A percentile compares a stretch with the other conserved stretches of the same genome.
Conservation (phyloP, 2,888 invertebrate genomes). For the Rotaria socialis region DNA sequence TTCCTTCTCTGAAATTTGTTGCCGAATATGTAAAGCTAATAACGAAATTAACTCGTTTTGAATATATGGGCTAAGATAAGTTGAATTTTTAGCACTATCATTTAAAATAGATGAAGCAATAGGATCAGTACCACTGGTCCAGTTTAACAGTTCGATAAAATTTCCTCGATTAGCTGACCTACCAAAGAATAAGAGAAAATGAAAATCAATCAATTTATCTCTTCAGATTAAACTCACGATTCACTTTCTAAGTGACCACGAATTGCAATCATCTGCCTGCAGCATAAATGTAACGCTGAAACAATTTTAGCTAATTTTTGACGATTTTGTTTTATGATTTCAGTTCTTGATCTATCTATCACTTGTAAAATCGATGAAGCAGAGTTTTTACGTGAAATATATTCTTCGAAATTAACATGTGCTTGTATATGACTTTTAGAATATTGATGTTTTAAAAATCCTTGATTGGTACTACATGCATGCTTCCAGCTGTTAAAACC, state of each 20-base stretch:
- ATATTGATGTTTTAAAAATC: neutral
- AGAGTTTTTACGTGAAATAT: too few species aligned
- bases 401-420: neutral
- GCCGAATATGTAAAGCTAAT: neutral
- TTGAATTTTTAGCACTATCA: neutral
- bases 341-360: neutral
- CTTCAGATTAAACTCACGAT: too few species aligned
- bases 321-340: neutral
- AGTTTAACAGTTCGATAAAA: neutral
- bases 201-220: too few species aligned
- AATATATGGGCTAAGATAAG: neutral
- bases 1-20: neutral
- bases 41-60: neutral
- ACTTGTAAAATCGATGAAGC: too few species aligned
- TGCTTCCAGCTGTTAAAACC: neutral
- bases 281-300: neutral
- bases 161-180: neutral
- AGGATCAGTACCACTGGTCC: too few species aligned
- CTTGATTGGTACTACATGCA: neutral
- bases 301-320: neutral
- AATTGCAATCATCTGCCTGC: neutral
- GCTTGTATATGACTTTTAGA: neutral
- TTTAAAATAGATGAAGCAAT: neutral
- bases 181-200: too few species aligned
- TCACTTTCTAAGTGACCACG: neutral